Base-by-base conservation (phyloP, 2,113 vertebrate genomes). In the Lichenostomus cassidix region DNA sequence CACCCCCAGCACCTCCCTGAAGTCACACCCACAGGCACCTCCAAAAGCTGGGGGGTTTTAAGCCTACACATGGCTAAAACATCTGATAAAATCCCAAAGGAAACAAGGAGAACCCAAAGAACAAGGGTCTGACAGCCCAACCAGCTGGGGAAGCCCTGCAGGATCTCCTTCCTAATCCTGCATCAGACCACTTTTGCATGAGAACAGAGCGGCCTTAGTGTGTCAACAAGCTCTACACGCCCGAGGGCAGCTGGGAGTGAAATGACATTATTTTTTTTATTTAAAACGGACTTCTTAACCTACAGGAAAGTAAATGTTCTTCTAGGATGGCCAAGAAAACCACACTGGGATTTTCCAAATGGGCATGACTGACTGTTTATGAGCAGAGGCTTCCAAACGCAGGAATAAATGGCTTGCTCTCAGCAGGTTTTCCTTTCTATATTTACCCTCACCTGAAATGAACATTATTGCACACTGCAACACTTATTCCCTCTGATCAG, bases 371-470 rank as follows among this genome's bases (percentile, higher is more conserved):
- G 94, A 81, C 94, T 96, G 90, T 95, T 95, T 97, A 94, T 95
- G 95, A 92, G 94, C 62, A 91, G 92, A 96, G 94, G 91, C 89
- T 94, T 93, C 91, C 71, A 94, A 94, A 89, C 0, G 22, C 93
- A 95, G 94, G 81, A 96, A 91, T 96, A 96, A 97, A 94, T 95
- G 97, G 84, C 92, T 94, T 13, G 73, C 84, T 95, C 94, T 96
- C 93, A 96, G 95, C 95, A 95, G 94, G 95, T 95, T 97, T 96
- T 97, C 96, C 96, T 94, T 97, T 95, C 94, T 97, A 96, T 97
- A 96, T 97, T 96, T 97, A 97, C 95, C 83, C 93, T 96, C 96
- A 93, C 91, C 95, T 97, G 95, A 97, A 97, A 96, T 94, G 96
- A 95, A 88, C 94, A 88, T 94, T 95, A 92, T 95, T 76, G 67